phyloP scores from a whole-genome alignment of 2,888 invertebrate genomes.

The Brenthis ino region DNA sequence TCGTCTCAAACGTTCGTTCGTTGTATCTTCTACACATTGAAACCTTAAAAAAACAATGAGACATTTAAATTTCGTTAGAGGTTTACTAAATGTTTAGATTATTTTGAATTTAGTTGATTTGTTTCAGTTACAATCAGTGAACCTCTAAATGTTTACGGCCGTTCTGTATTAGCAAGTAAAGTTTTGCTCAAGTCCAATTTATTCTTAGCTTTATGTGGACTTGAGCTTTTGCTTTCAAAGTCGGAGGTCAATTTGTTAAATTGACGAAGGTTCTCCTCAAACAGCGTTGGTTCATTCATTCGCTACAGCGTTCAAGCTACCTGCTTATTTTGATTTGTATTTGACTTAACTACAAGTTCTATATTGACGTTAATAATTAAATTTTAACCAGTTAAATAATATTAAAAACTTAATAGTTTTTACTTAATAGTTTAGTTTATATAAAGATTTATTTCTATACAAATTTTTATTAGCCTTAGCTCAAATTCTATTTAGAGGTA shows the following conservation, averaged over 20 bases:
- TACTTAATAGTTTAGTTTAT: too few relatives aligned
- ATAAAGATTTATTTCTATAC: too few relatives aligned
- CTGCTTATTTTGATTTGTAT: not conserved
- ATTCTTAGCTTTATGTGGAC: constrained; percentile 29
- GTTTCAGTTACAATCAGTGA: constrained; percentile 9
- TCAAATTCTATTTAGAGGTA: too few relatives aligned
- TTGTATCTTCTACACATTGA: too few relatives aligned
- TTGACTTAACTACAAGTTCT: not conserved
- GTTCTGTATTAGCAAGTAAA: constrained; percentile 23
- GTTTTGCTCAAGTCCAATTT: constrained; percentile 27
- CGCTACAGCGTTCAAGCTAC: not conserved
- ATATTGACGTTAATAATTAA: not conserved
- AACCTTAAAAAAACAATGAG: too few relatives aligned
- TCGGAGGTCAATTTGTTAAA: constrained; percentile 59
- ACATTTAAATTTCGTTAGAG: too few relatives aligned
- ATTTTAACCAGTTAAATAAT: not conserved
- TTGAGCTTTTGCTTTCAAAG: constrained; percentile 30
- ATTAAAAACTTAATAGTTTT: too few relatives aligned
- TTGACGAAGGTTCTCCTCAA: constrained; percentile 44
- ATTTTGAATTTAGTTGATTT: not conserved
- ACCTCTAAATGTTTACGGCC: constrained; percentile 28
- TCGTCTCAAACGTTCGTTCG: too few relatives aligned
- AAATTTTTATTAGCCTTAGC: too few relatives aligned
- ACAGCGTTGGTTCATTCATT: constrained; percentile 27
- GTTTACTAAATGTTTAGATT: too few relatives aligned